Evolutionary conservation across 1,140 invertebrate species (phyloP), one percentile per base, ranked within the genome.

Genomic region (Polypedilum pembai): DNA sequence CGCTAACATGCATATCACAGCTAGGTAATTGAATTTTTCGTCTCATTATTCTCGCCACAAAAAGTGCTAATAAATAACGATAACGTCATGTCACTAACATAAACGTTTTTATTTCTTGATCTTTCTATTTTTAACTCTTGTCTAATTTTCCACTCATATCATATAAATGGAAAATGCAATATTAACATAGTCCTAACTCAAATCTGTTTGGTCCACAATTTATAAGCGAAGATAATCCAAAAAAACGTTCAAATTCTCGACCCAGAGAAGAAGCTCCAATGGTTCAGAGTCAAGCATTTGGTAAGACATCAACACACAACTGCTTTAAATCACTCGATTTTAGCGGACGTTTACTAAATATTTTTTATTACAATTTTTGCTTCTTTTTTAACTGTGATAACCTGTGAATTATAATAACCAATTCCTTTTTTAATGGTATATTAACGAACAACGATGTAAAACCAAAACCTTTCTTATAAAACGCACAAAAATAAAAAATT

Each of bases 191-290:
- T 78, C 81, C 80, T 80, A 82, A 82, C 79, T 80, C 81, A 75
- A 80, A 79, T 76, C 77, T 82, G 74, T 82, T 82, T 78, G 81
- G 81, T 76, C 80, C 80, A 76, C 78, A 79, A 76, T 81, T 80
- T 74, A 73, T 80, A 76, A 80, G 78, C 74, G 79, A 82, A 56
- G 79, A 80, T 21, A 75, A 77, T 76, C n/a, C 45, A 56, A 76
- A 80, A 63, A 77, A 77, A 69, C 80, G 79, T 20, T 73, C 75
- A 21, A 76, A 56, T 40, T 69, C 66, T 73, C 66, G 73, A 69
- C 56, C 75, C n/a, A 74, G 40, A 76, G 73, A 76, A 41, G 77
- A 77, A 73, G 63, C 72, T 21, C 79, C 80, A 78, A 77, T 80
- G 74, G 79, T 80, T 76, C 80, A 82, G 76, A 80, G 78, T 75